Conservation (phyloP, 2,113 vertebrate species). For the Mohoua ochrocephala region DNA sequence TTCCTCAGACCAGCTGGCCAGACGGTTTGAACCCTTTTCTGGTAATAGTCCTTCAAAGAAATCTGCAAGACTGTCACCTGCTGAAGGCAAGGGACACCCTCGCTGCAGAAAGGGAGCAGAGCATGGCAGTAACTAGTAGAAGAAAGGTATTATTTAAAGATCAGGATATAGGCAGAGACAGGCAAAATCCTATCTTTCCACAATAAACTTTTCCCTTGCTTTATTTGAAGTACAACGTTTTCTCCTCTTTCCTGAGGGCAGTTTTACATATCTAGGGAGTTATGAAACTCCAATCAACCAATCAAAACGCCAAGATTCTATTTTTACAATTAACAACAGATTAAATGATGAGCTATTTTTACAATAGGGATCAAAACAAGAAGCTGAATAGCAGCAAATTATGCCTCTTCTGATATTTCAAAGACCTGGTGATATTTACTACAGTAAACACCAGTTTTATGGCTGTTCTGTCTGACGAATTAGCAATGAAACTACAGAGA, state of each 20-base stretch:
- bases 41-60: neutral
- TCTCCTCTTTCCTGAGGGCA: neutral
- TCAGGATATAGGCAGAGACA: neutral
- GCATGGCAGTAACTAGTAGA: rapidly evolving
- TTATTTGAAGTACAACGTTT: neutral
- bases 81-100: neutral
- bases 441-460: neutral
- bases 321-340: neutral
- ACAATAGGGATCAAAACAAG: neutral
- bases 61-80: neutral
- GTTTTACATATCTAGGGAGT: neutral
- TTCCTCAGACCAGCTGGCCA: neutral
- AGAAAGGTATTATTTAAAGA: neutral
- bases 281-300: neutral
- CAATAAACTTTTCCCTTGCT: neutral
- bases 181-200: neutral
- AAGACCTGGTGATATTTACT: neutral
- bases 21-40: neutral
- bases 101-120: neutral
- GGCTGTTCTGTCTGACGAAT: neutral
- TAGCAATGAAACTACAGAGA: neutral
- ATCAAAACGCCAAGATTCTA: neutral
- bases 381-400: neutral
- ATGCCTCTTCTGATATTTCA: neutral
- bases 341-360: neutral